Conservation (phyloP, 2,797 vertebrate species). For the Odontamblyopus lacepedii region DNA sequence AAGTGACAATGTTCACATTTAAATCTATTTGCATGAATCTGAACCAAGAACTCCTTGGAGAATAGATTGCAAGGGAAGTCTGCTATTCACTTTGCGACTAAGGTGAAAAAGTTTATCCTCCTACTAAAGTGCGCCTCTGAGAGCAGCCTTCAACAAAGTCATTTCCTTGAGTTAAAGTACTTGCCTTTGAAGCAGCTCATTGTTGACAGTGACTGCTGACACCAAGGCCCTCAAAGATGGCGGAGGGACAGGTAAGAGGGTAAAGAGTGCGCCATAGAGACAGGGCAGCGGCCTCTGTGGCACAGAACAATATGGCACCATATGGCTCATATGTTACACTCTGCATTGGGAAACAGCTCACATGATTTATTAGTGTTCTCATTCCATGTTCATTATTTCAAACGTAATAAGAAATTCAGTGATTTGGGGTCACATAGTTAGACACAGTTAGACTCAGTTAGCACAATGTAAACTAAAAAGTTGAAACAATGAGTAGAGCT, state of each 20-base stretch:
- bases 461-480: background rate
- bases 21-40: background rate
- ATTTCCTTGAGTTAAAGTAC: constrained; percentile 27
- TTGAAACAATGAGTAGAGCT: background rate
- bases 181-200: constrained; percentile 4
- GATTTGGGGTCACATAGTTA: constrained; percentile 30
- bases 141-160: background rate
- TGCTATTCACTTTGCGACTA: background rate
- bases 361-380: constrained; percentile 50
- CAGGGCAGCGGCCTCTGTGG: constrained; percentile 52
- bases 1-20: background rate
- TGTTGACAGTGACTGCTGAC: constrained; percentile 63
- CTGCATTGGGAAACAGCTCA: constrained; percentile 27
- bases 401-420: constrained; percentile 23
- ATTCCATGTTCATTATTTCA: constrained; percentile 31
- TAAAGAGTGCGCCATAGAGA: constrained; percentile 56
- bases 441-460: constrained; percentile 11
- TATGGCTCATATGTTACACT: constrained; percentile 49
- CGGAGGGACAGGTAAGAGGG: constrained; percentile 67
- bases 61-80: background rate
- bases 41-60: background rate
- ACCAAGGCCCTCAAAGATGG: constrained; percentile 56
- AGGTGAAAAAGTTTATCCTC: background rate
- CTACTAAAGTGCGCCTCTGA: background rate
- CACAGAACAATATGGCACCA: constrained; percentile 53